Conservation (phyloP, 2,888 invertebrate genomes). For the Hyposoter didymator region DNA sequence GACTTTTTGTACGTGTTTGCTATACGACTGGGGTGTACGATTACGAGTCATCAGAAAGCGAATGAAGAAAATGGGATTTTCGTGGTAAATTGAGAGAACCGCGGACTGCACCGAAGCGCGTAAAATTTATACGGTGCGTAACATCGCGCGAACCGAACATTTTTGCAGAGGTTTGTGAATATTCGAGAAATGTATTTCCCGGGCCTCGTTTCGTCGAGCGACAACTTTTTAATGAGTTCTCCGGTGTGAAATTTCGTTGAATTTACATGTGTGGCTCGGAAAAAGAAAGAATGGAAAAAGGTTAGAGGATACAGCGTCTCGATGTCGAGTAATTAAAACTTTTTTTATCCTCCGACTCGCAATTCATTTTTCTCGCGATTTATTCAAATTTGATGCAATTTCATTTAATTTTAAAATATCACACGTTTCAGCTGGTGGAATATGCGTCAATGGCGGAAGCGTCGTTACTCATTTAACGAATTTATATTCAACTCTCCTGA, state of each 20-base stretch:
- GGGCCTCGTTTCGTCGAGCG: constrained; percentile 14
- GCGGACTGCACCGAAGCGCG: not conserved
- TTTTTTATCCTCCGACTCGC: not conserved
- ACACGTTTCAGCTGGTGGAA: not conserved
- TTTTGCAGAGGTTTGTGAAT: constrained; percentile 15
- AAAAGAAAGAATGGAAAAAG: not conserved
- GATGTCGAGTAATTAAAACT: constrained; percentile 8
- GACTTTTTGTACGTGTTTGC: not conserved
- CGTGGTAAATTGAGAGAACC: not conserved
- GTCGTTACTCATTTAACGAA: not conserved
- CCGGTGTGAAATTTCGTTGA: not conserved
- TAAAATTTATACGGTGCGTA: constrained; percentile 20
- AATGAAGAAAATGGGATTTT: constrained; percentile 11
- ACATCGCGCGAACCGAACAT: constrained; percentile 27
- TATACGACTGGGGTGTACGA: not conserved
- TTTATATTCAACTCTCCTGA: not conserved
- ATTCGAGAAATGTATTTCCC: constrained; percentile 39
- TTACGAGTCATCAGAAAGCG: constrained; percentile 19
- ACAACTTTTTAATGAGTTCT: constrained; percentile 15
- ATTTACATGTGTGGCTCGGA: not conserved
- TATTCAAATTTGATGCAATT: not conserved
- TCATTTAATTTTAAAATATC: not conserved
- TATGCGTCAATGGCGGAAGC: not conserved
- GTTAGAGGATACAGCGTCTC: not conserved
- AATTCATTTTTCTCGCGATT: not conserved